Conservation (phyloP, 2,888 invertebrate species). For the Drosophila neotestacea region DNA sequence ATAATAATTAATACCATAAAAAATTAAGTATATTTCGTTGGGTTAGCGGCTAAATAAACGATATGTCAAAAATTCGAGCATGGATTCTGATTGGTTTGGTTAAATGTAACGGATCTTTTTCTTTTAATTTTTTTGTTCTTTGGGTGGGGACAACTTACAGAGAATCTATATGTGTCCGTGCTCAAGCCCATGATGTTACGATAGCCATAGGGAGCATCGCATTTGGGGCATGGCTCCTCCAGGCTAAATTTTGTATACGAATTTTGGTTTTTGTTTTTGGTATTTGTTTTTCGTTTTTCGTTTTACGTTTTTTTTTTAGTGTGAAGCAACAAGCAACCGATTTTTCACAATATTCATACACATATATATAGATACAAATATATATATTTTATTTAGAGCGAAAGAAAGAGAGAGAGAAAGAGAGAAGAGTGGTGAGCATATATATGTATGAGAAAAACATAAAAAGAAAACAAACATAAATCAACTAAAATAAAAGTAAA, state of each 20-base stretch:
- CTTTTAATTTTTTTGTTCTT: background rate
- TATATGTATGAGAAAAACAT: slow-evolving; percentile 41
- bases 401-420: slow-evolving; percentile 45
- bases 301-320: slow-evolving; percentile 28
- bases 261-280: slow-evolving; percentile 39
- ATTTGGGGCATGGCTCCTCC: slow-evolving; percentile 90
- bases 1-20: slow-evolving; percentile 2
- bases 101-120: slow-evolving; percentile 24
- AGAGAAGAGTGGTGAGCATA: slow-evolving; percentile 46
- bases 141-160: slow-evolving; percentile 88
- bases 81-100: slow-evolving; percentile 20
- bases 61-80: slow-evolving; percentile 13
- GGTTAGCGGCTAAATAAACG: slow-evolving; percentile 35
- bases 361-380: slow-evolving; percentile 39
- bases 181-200: slow-evolving; percentile 96
- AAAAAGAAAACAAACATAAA: slow-evolving; percentile 21
- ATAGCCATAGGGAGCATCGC: slow-evolving; percentile 98
- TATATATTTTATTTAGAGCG: slow-evolving; percentile 28
- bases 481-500: slow-evolving; percentile 28
- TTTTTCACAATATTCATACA: slow-evolving; percentile 46
- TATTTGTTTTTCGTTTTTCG: too few species aligned
- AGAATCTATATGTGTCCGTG: slow-evolving; percentile 92
- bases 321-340: slow-evolving; percentile 51
- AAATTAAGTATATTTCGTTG: slow-evolving; percentile 27
- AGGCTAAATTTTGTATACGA: slow-evolving; percentile 86